Base-by-base conservation (phyloP, 2,113 vertebrate species). In the Ceyx margarethae region DNA sequence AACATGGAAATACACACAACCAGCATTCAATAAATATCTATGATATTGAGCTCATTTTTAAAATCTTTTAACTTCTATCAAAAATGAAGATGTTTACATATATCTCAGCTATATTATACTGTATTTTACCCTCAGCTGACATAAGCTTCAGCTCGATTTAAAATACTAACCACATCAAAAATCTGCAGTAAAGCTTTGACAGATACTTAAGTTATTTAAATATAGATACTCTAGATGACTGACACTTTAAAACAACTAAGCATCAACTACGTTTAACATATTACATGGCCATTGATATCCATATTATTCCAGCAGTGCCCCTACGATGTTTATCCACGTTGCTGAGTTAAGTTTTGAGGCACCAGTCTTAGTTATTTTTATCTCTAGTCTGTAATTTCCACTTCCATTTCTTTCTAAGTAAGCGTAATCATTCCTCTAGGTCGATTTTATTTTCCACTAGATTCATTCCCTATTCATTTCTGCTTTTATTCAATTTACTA, bases 1-100 rank as follows among this genome's bases (percentile, higher is more conserved):
- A 56, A 19, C 22, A 37, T 0, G 2, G 2, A 87, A 82, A 17
- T 13, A 73, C 13, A 57, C 5, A 22, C 1, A 58, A 35, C 1
- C 48, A 67, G 2, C 37, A 15, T 10, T 48, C 16, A 46, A 58
- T 6, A 82, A 69, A 64, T 8, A 58, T 5, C 83, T 40, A 45
- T 15, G 15, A 29, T 18, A 29, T 40, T 46, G 10, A 6, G 8
- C 42, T 12, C 46, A 21, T 21, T 81, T 80, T 72, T 42, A 19
- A 45, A 75, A 92, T 8, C 29, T 29, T 45, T 50, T 29, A 26
- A 66, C 23, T 20, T 33, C 11, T 7, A 58, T 10, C 42, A 42
- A 66, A 88, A 87, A 28, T 11, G 68, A 53, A 19, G 18, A 66
- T 26, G 23, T 42, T 66, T 85, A 65, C 37, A 42, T 10, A 11